Base-by-base conservation (phyloP, 1,140 invertebrate genomes). In the Oedothorax gibbosus region DNA sequence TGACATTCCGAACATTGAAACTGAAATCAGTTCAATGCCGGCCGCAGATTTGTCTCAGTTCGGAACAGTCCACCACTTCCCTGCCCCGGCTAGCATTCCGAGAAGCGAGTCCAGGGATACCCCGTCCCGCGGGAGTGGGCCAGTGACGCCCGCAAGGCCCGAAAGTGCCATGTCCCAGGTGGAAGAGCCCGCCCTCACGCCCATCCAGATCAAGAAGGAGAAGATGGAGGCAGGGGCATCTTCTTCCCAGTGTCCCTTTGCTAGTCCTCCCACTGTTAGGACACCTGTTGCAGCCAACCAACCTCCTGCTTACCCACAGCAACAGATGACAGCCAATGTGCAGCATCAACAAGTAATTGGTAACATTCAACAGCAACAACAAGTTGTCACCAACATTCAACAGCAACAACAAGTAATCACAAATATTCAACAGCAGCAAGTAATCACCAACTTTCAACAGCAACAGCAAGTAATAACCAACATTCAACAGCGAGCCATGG, bases 51-150 rank as follows among this genome's bases (percentile, higher is more conserved):
- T 50, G 12, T 14, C 2, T n/a, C 77, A 79, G 10, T 79, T 71
- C 9, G 69, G 69, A 12, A 11, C 56, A n/a, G 62, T 79, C 9
- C 77, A 79, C 56, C 77, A 79, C 56, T 79, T 64, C 49, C 68
- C 80, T 21, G 12, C 53, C 14, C 49, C 68, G 15, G 21, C n/a
- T 57, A 53, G 49, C n/a, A 35, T 9, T 11, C 60, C 65, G n/a
- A n/a, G 57, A 35, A 65, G 8, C 56, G 81, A 84, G n/a, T 66
- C 72, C 50, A 50, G 81, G 21, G 72, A 75, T 20, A 84, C 81
- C 14, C 81, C 81, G 18, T 84, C 81, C 14, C 49, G 81, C 56
- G 81, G 81, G 15, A 84, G 81, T 84, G 81, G 81, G 15, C 81
- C 81, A 18, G 66, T 57, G 18, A 84, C 81, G 4, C 81, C 81